These are phyloP conservation scores for Limnephilus marmoratus DNA, from an alignment of 2,888 invertebrate species.

Conservation along the genomic window DNA sequence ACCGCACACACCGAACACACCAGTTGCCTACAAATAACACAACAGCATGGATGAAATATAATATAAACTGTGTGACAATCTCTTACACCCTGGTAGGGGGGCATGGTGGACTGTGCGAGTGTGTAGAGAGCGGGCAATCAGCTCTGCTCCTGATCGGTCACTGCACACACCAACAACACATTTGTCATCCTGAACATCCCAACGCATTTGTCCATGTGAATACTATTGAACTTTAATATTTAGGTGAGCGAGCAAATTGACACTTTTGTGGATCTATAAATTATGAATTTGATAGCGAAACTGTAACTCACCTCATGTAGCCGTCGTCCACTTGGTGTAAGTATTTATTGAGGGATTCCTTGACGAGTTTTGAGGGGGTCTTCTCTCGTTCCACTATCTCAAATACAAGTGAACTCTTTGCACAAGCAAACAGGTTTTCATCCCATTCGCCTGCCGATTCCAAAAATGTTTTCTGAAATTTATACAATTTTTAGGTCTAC, in stretches of 20 bases:
- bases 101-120: background rate
- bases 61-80: background rate
- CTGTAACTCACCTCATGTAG: constrained; percentile 80
- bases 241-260: background rate
- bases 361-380: constrained; percentile 85
- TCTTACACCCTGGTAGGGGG: background rate
- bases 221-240: background rate
- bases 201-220: too few species aligned
- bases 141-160: constrained; percentile 68
- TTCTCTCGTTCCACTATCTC: constrained; percentile 90
- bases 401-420: constrained; percentile 91
- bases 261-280: background rate
- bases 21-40: constrained; percentile 76
- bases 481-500: background rate
- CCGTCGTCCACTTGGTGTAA: constrained; percentile 81
- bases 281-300: background rate
- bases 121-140: background rate
- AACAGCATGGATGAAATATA: constrained; percentile 55
- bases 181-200: constrained; percentile 33
- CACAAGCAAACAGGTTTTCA: constrained; percentile 86
- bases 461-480: constrained; percentile 79
- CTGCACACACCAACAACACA: constrained; percentile 76
- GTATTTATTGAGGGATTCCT: constrained; percentile 84
- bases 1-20: constrained; percentile 82
- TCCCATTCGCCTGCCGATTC: constrained; percentile 81